phyloP scores from a whole-genome alignment of 2,888 invertebrate genomes.

The Pheosia gnoma region DNA sequence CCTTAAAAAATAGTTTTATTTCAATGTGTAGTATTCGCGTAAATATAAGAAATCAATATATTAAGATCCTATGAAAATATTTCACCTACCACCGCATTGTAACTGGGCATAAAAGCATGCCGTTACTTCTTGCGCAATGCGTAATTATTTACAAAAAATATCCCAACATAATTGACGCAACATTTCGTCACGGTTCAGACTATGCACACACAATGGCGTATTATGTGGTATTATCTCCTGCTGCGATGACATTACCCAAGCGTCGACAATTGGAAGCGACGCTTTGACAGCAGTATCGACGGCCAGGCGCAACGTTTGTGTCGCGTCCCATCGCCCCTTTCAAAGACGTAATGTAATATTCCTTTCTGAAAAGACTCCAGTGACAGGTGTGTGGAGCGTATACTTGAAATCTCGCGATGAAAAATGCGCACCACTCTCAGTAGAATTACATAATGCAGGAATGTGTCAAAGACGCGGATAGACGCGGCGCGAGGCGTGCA shows the following conservation, averaged over 20 bases:
- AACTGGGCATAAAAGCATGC: neutral
- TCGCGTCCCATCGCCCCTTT: constrained; percentile 45
- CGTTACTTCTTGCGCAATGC: constrained; percentile 14
- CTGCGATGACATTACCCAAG: constrained; percentile 45
- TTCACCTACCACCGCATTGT: neutral
- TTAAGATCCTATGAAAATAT: neutral
- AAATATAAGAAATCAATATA: too few relatives aligned
- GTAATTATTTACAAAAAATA: constrained; percentile 23
- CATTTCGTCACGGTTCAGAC: constrained; percentile 32
- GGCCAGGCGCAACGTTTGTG: constrained; percentile 23
- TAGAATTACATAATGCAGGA: constrained; percentile 73
- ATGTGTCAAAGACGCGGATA: constrained; percentile 65
- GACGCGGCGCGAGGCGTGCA: constrained; percentile 26
- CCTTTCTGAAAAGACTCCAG: constrained; percentile 59
- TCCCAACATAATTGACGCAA: constrained; percentile 30
- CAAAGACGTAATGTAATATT: constrained; percentile 76
- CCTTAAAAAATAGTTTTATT: too few relatives aligned
- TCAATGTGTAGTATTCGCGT: too few relatives aligned
- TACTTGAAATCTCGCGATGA: constrained; percentile 72
- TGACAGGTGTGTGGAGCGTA: constrained; percentile 71
- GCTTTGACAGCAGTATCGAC: constrained; percentile 44
- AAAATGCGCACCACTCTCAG: constrained; percentile 67
- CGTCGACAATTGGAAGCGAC: constrained; percentile 39
- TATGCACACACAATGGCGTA: constrained; percentile 38
- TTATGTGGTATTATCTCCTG: constrained; percentile 46